Percentiles rank a stretch among this genome's conserved stretches.
phyloP scores from a whole-genome alignment of 2,888 invertebrate genomes.

The Dilophus febrilis region DNA sequence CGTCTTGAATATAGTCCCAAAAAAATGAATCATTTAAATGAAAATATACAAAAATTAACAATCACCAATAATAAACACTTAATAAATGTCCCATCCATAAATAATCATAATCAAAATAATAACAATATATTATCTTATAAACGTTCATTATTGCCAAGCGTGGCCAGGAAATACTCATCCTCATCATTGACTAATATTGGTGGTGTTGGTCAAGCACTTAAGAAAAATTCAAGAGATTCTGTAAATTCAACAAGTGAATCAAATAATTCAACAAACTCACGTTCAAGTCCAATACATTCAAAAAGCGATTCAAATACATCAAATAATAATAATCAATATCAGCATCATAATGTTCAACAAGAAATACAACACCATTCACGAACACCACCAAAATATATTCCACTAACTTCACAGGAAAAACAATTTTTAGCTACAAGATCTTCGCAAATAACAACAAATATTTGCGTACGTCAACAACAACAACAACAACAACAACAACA shows the following conservation, averaged over 20 bases:
- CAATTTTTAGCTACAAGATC: not conserved
- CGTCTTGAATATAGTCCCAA: conserved; percentile 11
- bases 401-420: conserved; percentile 7
- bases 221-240: conserved; percentile 12
- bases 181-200: conserved; percentile 1
- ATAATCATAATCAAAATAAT: not conserved
- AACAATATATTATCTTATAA: conserved; percentile 6
- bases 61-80: too few relatives aligned
- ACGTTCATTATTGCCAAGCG: conserved; percentile 11
- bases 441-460: too few relatives aligned
- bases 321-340: conserved; percentile 2
- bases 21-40: too few relatives aligned
- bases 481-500: conserved; percentile 2
- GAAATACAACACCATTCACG: conserved; percentile 8
- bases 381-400: conserved; percentile 13
- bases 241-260: conserved; percentile 12
- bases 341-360: conserved; percentile 1
- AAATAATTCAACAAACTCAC: conserved; percentile 10
- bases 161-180: conserved; percentile 8
- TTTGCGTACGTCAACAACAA: too few relatives aligned
- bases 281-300: conserved; percentile 10
- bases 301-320: conserved; percentile 7
- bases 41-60: too few relatives aligned
- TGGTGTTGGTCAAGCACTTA: conserved; percentile 5
- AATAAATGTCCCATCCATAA: too few relatives aligned